phyloP scores from a whole-genome alignment of 1,140 invertebrate species.

The Spodoptera litura region DNA sequence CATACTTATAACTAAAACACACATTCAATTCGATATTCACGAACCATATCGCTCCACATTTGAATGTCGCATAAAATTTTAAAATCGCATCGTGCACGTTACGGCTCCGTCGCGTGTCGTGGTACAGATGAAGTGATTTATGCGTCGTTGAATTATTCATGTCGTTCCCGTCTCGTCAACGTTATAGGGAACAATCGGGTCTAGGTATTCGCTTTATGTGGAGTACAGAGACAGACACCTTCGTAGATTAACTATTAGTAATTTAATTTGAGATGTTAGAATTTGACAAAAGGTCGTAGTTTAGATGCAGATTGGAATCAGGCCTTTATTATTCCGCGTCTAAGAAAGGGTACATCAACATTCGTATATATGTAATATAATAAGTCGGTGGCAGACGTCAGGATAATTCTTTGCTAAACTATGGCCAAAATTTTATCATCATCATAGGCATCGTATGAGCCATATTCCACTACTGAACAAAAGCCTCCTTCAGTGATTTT shows the following conservation, averaged over 20 bases:
- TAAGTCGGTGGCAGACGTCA: too few species aligned
- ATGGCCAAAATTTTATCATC: too few species aligned
- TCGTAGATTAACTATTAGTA: slow-evolving; percentile 23
- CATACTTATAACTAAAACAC: neutral
- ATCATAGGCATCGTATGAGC: too few species aligned
- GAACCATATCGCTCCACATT: slow-evolving; percentile 7
- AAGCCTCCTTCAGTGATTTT: too few species aligned
- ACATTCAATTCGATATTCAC: neutral
- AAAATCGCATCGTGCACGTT: slow-evolving; percentile 32
- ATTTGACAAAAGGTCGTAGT: neutral
- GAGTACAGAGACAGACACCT: slow-evolving; percentile 3
- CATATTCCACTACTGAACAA: too few species aligned
- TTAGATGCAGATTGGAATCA: neutral
- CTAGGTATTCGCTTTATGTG: slow-evolving; percentile 45
- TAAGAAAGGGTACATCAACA: too few species aligned
- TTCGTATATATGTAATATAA: too few species aligned
- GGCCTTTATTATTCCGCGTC: too few species aligned
- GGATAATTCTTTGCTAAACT: too few species aligned
- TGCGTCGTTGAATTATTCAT: slow-evolving; percentile 51
- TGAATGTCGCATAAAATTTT: slow-evolving; percentile 9
- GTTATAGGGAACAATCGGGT: slow-evolving; percentile 39
- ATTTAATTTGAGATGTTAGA: neutral
- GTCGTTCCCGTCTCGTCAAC: slow-evolving; percentile 36
- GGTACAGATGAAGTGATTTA: slow-evolving; percentile 43
- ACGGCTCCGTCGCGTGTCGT: slow-evolving; percentile 10